A percentile compares a stretch with the other conserved stretches of the same genome.
These are phyloP conservation scores for Scomberomorus guttatus DNA, from an alignment of 2,797 vertebrate species.

Conservation along the genomic window DNA sequence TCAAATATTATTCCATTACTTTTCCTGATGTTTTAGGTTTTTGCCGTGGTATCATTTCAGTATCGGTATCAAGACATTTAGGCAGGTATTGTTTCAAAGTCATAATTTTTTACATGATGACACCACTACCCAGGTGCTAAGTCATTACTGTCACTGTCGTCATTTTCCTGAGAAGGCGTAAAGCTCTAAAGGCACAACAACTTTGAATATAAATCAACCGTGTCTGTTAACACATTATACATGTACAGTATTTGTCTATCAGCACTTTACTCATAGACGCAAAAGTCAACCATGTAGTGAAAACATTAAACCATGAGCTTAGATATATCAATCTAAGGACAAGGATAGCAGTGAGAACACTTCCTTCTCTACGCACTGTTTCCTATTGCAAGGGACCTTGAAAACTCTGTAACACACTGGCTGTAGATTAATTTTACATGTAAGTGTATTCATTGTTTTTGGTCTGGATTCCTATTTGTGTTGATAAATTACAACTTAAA, in stretches of 20 bases:
- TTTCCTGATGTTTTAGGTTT: too few relatives aligned
- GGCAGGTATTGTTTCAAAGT: too few relatives aligned
- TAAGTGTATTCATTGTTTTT: conserved; percentile 11
- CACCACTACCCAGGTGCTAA: background rate
- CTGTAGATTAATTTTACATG: conserved; percentile 2
- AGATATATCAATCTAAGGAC: conserved; percentile 9
- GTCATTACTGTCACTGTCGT: background rate
- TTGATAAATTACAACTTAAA: conserved; percentile 29
- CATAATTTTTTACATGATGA: too few relatives aligned
- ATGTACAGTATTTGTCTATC: background rate
- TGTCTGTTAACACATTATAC: background rate
- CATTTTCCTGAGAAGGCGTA: background rate
- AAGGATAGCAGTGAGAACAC: background rate
- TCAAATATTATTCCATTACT: too few relatives aligned
- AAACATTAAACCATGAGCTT: background rate
- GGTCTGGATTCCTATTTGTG: background rate
- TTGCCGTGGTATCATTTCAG: too few relatives aligned
- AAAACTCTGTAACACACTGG: background rate
- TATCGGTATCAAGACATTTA: too few relatives aligned
- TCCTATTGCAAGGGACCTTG: background rate
- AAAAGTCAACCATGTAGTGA: background rate
- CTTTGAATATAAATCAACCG: background rate
- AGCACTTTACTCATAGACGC: background rate
- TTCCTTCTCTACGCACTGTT: conserved; percentile 1
- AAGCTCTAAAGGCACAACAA: conserved; percentile 1